Conservation (phyloP, 2,888 invertebrate species). For the Troides aeacus region DNA sequence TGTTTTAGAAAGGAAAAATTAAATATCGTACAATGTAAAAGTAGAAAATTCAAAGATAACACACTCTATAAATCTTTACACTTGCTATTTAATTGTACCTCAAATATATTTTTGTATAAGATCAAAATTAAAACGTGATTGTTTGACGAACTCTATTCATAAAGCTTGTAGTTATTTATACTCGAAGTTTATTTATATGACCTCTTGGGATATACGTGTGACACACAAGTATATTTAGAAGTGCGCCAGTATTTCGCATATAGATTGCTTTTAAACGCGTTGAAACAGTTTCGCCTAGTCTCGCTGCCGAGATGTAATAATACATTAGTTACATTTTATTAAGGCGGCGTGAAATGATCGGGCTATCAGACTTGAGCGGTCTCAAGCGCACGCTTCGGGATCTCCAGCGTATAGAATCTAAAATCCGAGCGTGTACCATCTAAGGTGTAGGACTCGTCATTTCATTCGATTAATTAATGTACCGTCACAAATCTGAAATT, state of each 20-base stretch:
- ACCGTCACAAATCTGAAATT: slow-evolving; percentile 56
- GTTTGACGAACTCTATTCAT: slow-evolving; percentile 32
- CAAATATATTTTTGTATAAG: not conserved
- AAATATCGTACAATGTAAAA: no score
- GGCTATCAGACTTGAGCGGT: not conserved
- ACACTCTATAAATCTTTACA: not conserved
- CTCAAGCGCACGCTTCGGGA: not conserved
- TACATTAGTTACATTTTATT: slow-evolving; percentile 2
- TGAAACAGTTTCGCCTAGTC: slow-evolving; percentile 5
- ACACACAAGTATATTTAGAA: slow-evolving; percentile 25
- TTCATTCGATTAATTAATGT: slow-evolving; percentile 45
- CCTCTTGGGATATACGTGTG: slow-evolving; percentile 19
- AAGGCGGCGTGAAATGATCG: slow-evolving; percentile 14
- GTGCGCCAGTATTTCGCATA: slow-evolving; percentile 18
- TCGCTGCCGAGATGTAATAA: not conserved
- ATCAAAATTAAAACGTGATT: not conserved
- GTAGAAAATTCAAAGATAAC: not conserved
- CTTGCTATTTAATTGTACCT: no score
- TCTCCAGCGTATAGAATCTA: not conserved
- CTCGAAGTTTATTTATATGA: slow-evolving; percentile 23
- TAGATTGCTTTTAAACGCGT: slow-evolving; percentile 15
- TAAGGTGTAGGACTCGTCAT: slow-evolving; percentile 32
- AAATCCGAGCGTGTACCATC: slow-evolving; percentile 3
- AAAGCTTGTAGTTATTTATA: slow-evolving; percentile 24
- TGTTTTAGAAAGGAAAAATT: not conserved